These are phyloP conservation scores for Rhinoraja longicauda DNA, from an alignment of 2,797 vertebrate genomes.

Conservation along the genomic window DNA sequence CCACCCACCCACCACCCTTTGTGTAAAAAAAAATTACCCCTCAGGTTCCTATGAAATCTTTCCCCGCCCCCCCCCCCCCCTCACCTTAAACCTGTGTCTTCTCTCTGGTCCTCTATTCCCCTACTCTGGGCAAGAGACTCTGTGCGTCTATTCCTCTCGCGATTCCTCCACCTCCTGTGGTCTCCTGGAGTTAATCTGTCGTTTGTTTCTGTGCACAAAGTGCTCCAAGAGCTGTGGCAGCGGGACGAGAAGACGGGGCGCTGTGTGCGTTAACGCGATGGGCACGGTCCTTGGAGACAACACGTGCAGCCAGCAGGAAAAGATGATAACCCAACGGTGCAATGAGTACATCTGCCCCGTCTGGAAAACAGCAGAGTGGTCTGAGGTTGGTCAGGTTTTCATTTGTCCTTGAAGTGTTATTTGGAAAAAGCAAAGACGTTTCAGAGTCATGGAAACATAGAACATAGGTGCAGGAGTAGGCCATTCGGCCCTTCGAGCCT, in stretches of 20 bases:
- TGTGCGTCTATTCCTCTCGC: no score
- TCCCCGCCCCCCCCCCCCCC: no score
- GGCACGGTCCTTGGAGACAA: constrained; percentile 73
- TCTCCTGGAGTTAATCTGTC: neutral
- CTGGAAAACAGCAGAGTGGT: constrained; percentile 92
- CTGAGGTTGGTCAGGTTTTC: constrained; percentile 70
- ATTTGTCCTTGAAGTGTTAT: neutral
- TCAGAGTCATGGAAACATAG: no score
- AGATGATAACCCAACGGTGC: constrained; percentile 75
- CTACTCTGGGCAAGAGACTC: no score
- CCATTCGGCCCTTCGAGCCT: no score
- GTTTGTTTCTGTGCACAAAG: constrained; percentile 50
- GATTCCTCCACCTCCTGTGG: no score
- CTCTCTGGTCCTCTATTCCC: no score
- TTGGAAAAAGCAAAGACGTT: neutral
- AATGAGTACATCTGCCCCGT: constrained; percentile 85
- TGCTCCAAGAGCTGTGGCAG: constrained; percentile 89
- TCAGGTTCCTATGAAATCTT: no score
- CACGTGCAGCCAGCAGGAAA: constrained; percentile 86
- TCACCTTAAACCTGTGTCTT: no score
- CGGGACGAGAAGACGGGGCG: constrained; percentile 74
- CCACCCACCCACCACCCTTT: no score
- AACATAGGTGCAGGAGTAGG: no score
- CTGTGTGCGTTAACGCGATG: constrained; percentile 74
- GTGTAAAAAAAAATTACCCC: no score